Base-by-base conservation (phyloP, 2,113 vertebrate genomes). In the Thunnus thynnus region DNA sequence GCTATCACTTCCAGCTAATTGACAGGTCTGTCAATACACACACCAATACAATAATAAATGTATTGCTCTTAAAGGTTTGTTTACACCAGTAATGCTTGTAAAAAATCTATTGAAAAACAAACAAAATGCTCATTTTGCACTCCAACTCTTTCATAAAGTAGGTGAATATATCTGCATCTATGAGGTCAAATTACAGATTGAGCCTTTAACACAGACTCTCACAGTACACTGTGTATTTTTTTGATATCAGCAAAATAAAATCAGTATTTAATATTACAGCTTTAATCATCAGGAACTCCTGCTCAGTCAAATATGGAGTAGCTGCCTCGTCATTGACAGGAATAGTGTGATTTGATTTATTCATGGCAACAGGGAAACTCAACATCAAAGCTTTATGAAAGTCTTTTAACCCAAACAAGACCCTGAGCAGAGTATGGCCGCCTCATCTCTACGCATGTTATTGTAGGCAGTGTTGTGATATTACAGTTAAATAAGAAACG, bases 321-420 rank as follows among this genome's bases (percentile, higher is more conserved):
- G 48, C 67, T 7, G 30, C 25, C 32, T 64, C 16, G 4, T 80
- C 72, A 55, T 48, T 61, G 30, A 71, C 18, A 60, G 55, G 47
- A 80, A 74, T 36, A 27, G 56, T 72, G 56, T 72, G 73, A 78
- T 69, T 74, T 84, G 51, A 84, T 78, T 86, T 86, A 86, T 87
- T 79, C 46, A 87, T 74, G 72, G 50, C 13, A 81, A 86, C 85
- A 89, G 63, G 68, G 54, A 84, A 89, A 87, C 47, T 81, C 76
- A 79, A 58, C 78, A 83, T 86, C 72, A 88, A 85, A 88, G 63
- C 82, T 85, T 85, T 60, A 85, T 68, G 41, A 60, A 32, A 57
- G 41, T 61, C 36, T 46, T 36, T 71, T 47, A 70, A 82, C 50
- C 61, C 51, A 76, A 78, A 82, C 47, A 68, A 65, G 60, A 80